Conservation (phyloP, 2,113 vertebrate genomes). For the Ciconia boyciana region DNA sequence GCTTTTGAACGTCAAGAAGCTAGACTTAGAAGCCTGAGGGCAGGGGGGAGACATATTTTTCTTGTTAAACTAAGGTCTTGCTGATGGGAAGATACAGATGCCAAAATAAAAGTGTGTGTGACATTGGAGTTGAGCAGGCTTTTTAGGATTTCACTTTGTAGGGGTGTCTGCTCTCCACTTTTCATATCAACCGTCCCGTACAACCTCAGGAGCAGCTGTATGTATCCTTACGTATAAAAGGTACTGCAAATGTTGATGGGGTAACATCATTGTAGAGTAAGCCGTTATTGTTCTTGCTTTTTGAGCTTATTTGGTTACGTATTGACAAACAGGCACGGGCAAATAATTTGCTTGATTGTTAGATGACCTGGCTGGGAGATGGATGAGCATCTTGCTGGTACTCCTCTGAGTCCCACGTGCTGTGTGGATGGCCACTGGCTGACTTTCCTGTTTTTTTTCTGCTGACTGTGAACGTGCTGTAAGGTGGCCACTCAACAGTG, state of each 20-base stretch:
- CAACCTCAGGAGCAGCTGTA: background rate
- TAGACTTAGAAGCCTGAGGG: conserved; percentile 23
- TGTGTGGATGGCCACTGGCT: background rate
- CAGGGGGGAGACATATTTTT: conserved; percentile 39
- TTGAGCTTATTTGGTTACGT: background rate
- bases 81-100: conserved; percentile 46
- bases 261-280: background rate
- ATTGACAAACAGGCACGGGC: background rate
- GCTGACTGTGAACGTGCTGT: background rate
- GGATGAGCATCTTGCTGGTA: background rate
- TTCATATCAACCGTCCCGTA: background rate
- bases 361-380: background rate
- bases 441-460: background rate
- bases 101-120: conserved; percentile 27
- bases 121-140: background rate
- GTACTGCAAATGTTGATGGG: background rate
- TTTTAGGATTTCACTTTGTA: background rate
- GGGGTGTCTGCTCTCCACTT: background rate
- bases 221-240: background rate
- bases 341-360: background rate
- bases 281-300: background rate
- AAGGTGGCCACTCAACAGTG: background rate
- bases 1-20: conserved; percentile 18
- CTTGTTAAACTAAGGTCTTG: conserved; percentile 54
- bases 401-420: fast-evolving